Percentiles rank a stretch among this genome's conserved stretches.
phyloP scores from a whole-genome alignment of 2,888 invertebrate genomes.

The Junonia oenone region DNA sequence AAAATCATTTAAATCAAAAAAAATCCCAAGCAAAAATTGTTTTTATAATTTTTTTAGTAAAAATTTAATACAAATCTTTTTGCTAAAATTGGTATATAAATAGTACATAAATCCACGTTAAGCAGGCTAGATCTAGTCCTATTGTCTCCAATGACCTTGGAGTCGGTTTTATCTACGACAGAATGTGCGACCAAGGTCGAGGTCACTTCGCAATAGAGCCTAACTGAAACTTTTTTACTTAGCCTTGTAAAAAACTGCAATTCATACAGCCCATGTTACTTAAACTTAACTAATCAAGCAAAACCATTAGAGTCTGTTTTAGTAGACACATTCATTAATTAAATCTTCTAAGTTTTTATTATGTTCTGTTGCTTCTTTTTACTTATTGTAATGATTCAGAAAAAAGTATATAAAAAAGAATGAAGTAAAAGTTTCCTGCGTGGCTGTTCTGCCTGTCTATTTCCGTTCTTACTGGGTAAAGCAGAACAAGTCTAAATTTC shows the following conservation, averaged over 20 bases:
- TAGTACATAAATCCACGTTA: neutral
- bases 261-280: no score
- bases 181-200: slow-evolving; percentile 20
- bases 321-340: no score
- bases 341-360: no score
- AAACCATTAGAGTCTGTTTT: no score
- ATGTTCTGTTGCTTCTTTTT: no score
- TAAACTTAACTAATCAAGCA: no score
- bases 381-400: neutral
- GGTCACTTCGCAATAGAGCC: neutral
- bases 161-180: slow-evolving; percentile 10
- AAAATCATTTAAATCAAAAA: no score
- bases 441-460: slow-evolving; percentile 64
- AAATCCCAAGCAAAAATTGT: no score
- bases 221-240: slow-evolving; percentile 6
- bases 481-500: slow-evolving; percentile 81
- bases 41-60: no score
- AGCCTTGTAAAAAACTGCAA: neutral
- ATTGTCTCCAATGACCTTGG: slow-evolving; percentile 8
- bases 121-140: neutral
- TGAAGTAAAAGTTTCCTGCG: slow-evolving; percentile 54
- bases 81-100: no score
- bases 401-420: slow-evolving; percentile 1
- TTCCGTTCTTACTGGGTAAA: slow-evolving; percentile 48
- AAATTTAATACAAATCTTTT: no score